These are phyloP conservation scores for Tromatobia lineatoria DNA, from an alignment of 2,888 invertebrate genomes.

Conservation along the genomic window DNA sequence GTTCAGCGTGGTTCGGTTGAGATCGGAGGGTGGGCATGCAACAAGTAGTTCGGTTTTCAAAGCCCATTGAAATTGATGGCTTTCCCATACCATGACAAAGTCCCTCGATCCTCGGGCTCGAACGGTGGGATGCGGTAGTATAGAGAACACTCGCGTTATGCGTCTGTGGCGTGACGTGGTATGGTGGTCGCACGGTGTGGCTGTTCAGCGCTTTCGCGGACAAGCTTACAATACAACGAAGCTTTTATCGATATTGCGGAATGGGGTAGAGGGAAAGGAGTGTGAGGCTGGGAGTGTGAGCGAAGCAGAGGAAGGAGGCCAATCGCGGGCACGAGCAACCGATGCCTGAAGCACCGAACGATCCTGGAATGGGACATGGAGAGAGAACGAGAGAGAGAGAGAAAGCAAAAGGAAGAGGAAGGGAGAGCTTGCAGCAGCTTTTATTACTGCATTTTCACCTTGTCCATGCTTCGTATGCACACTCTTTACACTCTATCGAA, in stretches of 20 bases:
- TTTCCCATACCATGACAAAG: conserved; percentile 85
- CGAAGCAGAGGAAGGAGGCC: conserved; percentile 32
- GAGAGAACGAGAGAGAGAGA: conserved; percentile 29
- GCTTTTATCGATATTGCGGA: conserved; percentile 84
- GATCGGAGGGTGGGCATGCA: conserved; percentile 79
- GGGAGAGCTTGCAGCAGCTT: conserved; percentile 80
- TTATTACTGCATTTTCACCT: conserved; percentile 85
- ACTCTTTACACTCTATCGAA: conserved; percentile 82
- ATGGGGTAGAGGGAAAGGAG: conserved; percentile 55
- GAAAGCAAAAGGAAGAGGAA: conserved; percentile 60
- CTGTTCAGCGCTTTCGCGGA: conserved; percentile 73
- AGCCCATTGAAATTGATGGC: conserved; percentile 86
- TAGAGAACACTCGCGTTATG: conserved; percentile 51
- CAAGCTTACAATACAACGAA: conserved; percentile 82
- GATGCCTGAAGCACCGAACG: conserved; percentile 65
- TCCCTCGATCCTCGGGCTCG: conserved; percentile 73
- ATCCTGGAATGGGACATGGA: conserved; percentile 50
- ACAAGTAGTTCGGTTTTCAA: conserved; percentile 86
- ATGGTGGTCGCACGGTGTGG: conserved; percentile 60
- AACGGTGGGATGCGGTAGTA: conserved; percentile 60
- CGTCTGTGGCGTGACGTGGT: conserved; percentile 56
- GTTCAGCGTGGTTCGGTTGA: conserved; percentile 77
- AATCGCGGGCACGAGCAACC: conserved; percentile 57
- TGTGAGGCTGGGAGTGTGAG: conserved; percentile 35
- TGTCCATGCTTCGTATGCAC: conserved; percentile 82